Base-by-base conservation (phyloP, 2,888 invertebrate species). In the Salticus scenicus region DNA sequence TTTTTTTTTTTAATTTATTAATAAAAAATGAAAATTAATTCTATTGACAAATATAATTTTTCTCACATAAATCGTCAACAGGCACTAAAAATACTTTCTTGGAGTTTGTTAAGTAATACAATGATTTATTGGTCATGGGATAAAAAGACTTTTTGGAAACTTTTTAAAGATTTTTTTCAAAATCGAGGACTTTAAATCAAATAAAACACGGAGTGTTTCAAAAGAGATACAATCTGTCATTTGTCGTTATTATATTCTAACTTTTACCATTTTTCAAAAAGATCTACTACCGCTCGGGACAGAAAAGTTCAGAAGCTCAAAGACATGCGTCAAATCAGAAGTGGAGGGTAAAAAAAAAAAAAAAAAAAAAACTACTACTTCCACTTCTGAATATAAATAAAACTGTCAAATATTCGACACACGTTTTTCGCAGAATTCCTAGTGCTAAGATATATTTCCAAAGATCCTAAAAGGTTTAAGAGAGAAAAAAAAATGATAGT, bases 321-420 rank as follows among this genome's bases (percentile, higher is more conserved):
- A 47, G 47, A n/a, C 47, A 47, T 47, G 47, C n/a, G n/a, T 37
- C 10, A 37, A 10, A 37, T n/a, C 37, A 37, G 37, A 37, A 37
- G 37, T n/a, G n/a, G n/a, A n/a, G n/a, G n/a, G n/a, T n/a, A n/a
- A n/a, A n/a, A n/a, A 14, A n/a, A n/a, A 24, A 24, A 24, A 57
- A 24, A 57, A 24, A 57, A 24, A 57, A 24, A 24, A 24, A 57
- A 24, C 24, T 24, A 4, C 12, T 4, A 57, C 57, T 57, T 24
- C 57, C 2, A 57, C 24, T 24, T 24, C 20, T 24, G 57, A 8
- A 57, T 57, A 8, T 57, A 57, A 57, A 57, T 57, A 20, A 57
- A 4, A 20, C 57, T 57, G 57, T 57, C 57, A 57, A 20, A 57
- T 57, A 57, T 57, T 57, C 57, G 24, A 24, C 57, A 57, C 57